phyloP scores from a whole-genome alignment of 2,797 vertebrate species.

The Xiphophorus birchmanni region DNA sequence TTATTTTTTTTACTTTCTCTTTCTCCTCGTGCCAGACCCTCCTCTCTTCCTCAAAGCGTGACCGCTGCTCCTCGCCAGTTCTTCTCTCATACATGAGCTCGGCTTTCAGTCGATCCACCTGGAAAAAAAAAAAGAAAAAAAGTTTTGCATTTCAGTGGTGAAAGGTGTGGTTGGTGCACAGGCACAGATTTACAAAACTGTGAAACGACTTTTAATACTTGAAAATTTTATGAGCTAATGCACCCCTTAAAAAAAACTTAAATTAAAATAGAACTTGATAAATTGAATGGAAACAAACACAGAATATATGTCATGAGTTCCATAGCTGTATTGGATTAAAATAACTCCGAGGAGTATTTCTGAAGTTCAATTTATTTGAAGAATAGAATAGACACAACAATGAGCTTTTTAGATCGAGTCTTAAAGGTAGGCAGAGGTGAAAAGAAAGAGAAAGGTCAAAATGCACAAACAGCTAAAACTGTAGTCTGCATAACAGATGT shows the following conservation, averaged over 20 bases:
- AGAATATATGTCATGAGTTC: not conserved
- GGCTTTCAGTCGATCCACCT: slow-evolving; percentile 85
- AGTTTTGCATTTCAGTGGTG: not conserved
- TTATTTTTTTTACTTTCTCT: slow-evolving; percentile 82
- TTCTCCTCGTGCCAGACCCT: slow-evolving; percentile 97
- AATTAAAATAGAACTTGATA: not conserved
- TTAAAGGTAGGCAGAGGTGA: not conserved
- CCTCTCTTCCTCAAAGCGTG: slow-evolving; percentile 89
- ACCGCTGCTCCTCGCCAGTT: slow-evolving; percentile 88
- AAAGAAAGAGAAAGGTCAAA: not conserved
- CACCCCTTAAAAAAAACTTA: not conserved
- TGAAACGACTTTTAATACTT: no score
- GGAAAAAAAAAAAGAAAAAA: not conserved
- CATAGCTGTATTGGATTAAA: not conserved
- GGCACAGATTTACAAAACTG: not conserved
- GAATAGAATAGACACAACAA: not conserved
- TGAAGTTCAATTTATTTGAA: not conserved
- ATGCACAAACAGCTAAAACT: not conserved
- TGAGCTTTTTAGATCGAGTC: not conserved
- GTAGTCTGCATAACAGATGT: not conserved
- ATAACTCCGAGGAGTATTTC: not conserved
- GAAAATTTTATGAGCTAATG: not conserved
- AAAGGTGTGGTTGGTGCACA: not conserved
- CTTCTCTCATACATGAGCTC: slow-evolving; percentile 89
- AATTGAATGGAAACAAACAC: not conserved